These are phyloP conservation scores for Nomada hirtipes DNA, from an alignment of 2,888 invertebrate genomes.

Conservation along the genomic window DNA sequence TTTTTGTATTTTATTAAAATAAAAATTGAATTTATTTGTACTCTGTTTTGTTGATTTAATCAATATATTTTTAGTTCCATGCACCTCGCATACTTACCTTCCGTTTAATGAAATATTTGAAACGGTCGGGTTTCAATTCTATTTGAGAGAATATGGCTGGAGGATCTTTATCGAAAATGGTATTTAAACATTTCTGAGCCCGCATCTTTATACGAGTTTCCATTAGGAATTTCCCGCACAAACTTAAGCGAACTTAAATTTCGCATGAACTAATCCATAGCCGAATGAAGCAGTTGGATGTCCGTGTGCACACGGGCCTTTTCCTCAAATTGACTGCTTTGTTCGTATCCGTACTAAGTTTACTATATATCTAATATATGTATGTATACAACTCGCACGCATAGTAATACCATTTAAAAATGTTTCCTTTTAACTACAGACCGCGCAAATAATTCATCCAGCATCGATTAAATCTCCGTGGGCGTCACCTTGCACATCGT, in stretches of 20 bases:
- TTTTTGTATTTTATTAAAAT: slow-evolving; percentile 12
- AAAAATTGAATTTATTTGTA: slow-evolving; percentile 21
- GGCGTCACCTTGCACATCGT: neutral
- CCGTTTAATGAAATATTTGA: neutral
- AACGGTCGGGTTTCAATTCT: neutral
- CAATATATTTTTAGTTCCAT: neutral
- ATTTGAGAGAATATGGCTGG: neutral
- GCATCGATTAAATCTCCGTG: neutral
- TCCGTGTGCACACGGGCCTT: slow-evolving; percentile 2
- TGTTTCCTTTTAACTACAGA: slow-evolving; percentile 8
- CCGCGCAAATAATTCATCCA: slow-evolving; percentile 2
- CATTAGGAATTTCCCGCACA: slow-evolving; percentile 50
- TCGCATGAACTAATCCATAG: neutral
- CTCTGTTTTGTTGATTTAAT: neutral
- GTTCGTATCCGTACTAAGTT: neutral
- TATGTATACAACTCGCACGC: neutral
- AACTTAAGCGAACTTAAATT: slow-evolving; percentile 36
- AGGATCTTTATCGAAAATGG: neutral
- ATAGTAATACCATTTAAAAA: neutral
- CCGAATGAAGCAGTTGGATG: slow-evolving; percentile 25
- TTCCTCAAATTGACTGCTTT: neutral
- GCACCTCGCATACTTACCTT: no score
- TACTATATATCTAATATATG: neutral
- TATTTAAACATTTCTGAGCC: slow-evolving; percentile 22
- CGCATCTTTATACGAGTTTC: slow-evolving; percentile 37